Conservation (phyloP, 1,140 invertebrate genomes). For the Plutomurus gul region DNA sequence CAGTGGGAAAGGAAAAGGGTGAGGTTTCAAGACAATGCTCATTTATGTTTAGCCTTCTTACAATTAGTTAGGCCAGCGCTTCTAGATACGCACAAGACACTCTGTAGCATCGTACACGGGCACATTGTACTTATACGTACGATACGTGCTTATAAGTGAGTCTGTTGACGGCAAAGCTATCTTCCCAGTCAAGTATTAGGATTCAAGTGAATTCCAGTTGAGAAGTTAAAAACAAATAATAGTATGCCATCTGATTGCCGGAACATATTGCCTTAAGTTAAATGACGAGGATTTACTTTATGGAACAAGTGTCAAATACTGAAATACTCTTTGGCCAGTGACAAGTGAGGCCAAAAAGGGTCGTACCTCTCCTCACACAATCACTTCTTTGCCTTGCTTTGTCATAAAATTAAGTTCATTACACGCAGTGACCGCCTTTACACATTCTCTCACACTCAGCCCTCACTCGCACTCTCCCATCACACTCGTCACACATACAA, state of each 20-base stretch:
- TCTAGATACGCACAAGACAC: no score
- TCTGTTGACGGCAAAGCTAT: no score
- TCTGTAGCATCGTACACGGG: no score
- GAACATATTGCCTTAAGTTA: slow-evolving; percentile 13
- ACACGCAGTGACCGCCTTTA: slow-evolving; percentile 7
- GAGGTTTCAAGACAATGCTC: no score
- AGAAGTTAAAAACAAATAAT: slow-evolving; percentile 13
- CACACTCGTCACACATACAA: no score
- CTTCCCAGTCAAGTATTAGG: no score
- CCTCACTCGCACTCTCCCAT: background rate
- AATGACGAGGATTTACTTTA: slow-evolving; percentile 19
- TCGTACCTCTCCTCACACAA: background rate
- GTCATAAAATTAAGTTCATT: slow-evolving; percentile 28
- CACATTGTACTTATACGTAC: no score
- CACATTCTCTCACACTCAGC: slow-evolving; percentile 14
- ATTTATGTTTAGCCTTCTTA: no score
- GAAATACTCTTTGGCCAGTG: background rate
- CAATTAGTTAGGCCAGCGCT: no score
- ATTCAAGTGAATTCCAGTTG: background rate
- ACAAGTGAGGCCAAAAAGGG: background rate
- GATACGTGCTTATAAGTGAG: no score
- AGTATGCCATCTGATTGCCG: background rate
- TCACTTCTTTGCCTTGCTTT: background rate
- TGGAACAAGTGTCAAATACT: slow-evolving; percentile 12
- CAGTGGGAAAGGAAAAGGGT: no score